Evolutionary conservation across 1,140 invertebrate genomes (phyloP), one percentile per base, ranked within the genome.

Genomic region (Bombyx mori): DNA sequence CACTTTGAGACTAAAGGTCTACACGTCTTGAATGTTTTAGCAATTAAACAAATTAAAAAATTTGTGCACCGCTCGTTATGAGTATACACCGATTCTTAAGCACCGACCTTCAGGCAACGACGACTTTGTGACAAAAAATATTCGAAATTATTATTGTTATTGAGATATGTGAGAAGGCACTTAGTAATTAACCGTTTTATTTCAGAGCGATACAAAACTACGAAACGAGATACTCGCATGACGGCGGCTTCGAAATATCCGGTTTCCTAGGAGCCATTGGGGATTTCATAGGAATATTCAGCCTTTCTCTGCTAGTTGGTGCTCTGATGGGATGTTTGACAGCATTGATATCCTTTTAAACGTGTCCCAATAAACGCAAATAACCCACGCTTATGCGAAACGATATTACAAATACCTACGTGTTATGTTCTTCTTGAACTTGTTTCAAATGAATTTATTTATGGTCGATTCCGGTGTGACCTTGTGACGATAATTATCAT

Each of bases 281-380:
- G 47, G 96, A 97, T 70, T 99, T 99, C 82, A 91, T 96, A 47
- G 93, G 93, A 52, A 98, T 98, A 66, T 99, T 99, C 82, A 92
- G 95, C 65, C 89, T 97, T 18, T 97, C 97, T 0, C 92, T 98
- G 56, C 86, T 96, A 9, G 97, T 99, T 68, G 97, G 98, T 50
- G 95, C 95, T 53, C 86, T 92, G 0, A 96, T 99, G 92, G 98
- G 97, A 7, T 97, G 96, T 82, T 87, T 96, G 46, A 99, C 97
- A 44, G 96, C 97, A 75, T 89, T 99, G 74, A 94, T 95, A 94
- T 93, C 92, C 92, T 93, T 93, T 92, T 87, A 42, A 69, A 35
- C 26, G 26, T 35, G 26, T 5, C 26, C 26, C 1, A 35, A 35
- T 35, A 35, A 35, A 35, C 26, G 26, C 26, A 73, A 46, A 53